Base-by-base conservation (phyloP, 2,113 vertebrate genomes). In the Megalops atlanticus region DNA sequence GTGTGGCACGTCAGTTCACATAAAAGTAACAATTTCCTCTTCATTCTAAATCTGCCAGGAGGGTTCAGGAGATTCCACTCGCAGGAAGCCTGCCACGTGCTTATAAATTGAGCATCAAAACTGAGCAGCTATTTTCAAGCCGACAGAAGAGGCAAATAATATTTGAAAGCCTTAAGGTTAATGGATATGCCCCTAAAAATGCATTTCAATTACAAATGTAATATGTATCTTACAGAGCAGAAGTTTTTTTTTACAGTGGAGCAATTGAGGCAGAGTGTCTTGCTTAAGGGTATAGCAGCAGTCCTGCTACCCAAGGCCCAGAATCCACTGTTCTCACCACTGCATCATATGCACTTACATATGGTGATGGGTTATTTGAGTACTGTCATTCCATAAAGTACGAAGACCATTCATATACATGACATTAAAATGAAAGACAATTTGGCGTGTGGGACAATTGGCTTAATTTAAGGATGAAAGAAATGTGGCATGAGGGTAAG, bases 1-100 rank as follows among this genome's bases (percentile, higher is more conserved):
- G 92, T 87, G 43, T 93, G 88, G 87, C 43, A 45, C 14, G 43
- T 14, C 43, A 45, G 43, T 45, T 6, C 43, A 45, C 14, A 4
- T n/a, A n/a, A 58, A 58, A n/a, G 52, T 2, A 24, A 58, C 52
- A 24, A 18, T n/a, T 21, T 85, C 85, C 82, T 84, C 52, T 2
- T 24, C 52, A 4, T 3, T 3, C 3, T 2, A n/a, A n/a, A 58
- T n/a, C 43, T 14, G 43, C n/a, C n/a, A n/a, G n/a, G n/a, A n/a
- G n/a, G n/a, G n/a, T n/a, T n/a, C 49, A 58, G 52, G 21, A 58
- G 1, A n/a, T 58, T 58, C 18, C 52, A n/a, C 3, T n/a, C 24
- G 1, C 24, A 58, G n/a, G n/a, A 58, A n/a, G 52, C 1, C 3
- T n/a, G 18, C 52, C 2, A 24, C 0, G 52, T 4, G 21, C 52